A percentile compares a stretch with the other conserved stretches of the same genome.
Evolutionary conservation across 2,888 invertebrate species (phyloP).

Genomic region (Agrenia bidenticulata): DNA sequence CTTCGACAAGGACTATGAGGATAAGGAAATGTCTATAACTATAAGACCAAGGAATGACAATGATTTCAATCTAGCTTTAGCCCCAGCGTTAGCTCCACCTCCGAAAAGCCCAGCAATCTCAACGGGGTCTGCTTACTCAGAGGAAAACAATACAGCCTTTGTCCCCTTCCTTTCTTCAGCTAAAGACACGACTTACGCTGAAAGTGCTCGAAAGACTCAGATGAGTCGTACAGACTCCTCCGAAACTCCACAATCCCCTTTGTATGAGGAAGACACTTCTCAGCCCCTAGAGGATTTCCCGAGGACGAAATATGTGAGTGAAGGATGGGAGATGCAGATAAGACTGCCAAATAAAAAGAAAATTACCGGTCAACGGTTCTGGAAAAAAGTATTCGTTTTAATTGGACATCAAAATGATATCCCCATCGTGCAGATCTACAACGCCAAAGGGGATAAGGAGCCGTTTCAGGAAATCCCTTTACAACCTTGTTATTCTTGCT

Average conservation of each 20-base stretch:
- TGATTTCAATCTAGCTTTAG: slow-evolving; percentile 56
- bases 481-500: slow-evolving; percentile 92
- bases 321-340: slow-evolving; percentile 95
- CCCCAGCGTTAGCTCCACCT: slow-evolving; percentile 76
- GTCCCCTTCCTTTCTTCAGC: slow-evolving; percentile 56
- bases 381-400: slow-evolving; percentile 94
- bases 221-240: slow-evolving; percentile 60
- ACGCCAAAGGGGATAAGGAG: slow-evolving; percentile 79
- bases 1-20: slow-evolving; percentile 52
- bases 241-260: slow-evolving; percentile 86
- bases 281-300: slow-evolving; percentile 90
- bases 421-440: slow-evolving; percentile 81
- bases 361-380: slow-evolving; percentile 89
- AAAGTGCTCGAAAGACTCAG: slow-evolving; percentile 27
- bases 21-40: slow-evolving; percentile 54
- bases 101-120: slow-evolving; percentile 61
- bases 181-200: slow-evolving; percentile 31
- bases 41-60: slow-evolving; percentile 52
- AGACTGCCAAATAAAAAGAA: slow-evolving; percentile 93
- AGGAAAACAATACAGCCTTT: slow-evolving; percentile 49
- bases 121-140: slow-evolving; percentile 49
- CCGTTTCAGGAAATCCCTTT: slow-evolving; percentile 93
- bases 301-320: slow-evolving; percentile 70
- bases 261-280: slow-evolving; percentile 91
- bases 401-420: slow-evolving; percentile 76